Base-by-base conservation (phyloP, 2,888 invertebrate species). In the Hydropsyche betteni region DNA sequence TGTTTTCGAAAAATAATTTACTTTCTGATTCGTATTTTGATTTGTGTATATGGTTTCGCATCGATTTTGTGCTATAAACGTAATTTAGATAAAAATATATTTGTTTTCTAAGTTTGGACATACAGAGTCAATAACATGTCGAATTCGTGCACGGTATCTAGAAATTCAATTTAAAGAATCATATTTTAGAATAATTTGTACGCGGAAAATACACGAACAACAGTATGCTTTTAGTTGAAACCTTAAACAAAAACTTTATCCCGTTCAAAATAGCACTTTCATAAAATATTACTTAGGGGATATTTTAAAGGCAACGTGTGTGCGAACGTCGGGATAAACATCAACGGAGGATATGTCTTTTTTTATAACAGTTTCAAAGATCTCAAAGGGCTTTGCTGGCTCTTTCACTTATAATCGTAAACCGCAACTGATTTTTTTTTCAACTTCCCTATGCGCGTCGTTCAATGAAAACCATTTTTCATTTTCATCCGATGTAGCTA, bases 221-320 rank as follows among this genome's bases (percentile, higher is more conserved):
- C 74, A 58, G 72, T 78, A 74, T 71, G 76, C 77, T 78, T 78
- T 78, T 78, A 78, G 76, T 74, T 72, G 64, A 61, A 44, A 72
- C 72, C 36, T 72, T 64, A 50, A 58, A 52, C 72, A 36, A 55
- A 72, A 72, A 61, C 72, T 55, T 72, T 72, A 34, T 72, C 38
- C 72, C 58, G 53, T 72, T 72, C 24, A 72, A 72, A 72, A 70
- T 52, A 55, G 53, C 55, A 33, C 64, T 74, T 68, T 53, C 55
- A 58, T 69, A 55, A 68, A 73, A 76, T 72, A 76, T 76, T 75
- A 75, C 70, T 38, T 38, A 75, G 64, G 53, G 69, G 69, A 69
- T 72, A 55, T 44, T 72, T 72, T 58, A 72, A 72, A 72, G 61
- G 55, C 58, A 64, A 72, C 72, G 55, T 24, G 16, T 24, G 55